Evolutionary conservation across 1,140 invertebrate species (phyloP).

Genomic region (Pseudachorutes palmiensis): DNA sequence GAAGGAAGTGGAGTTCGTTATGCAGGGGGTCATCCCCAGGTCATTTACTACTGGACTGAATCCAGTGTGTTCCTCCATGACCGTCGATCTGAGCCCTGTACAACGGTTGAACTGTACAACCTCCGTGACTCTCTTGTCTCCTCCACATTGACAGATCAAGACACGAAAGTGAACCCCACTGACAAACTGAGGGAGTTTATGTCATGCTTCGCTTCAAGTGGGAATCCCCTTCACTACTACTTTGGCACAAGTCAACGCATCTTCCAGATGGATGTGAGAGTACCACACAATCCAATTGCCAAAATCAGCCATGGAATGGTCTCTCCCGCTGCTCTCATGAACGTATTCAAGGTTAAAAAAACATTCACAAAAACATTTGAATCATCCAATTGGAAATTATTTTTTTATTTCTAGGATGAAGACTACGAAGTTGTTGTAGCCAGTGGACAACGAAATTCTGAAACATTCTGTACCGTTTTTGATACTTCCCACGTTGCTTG

Average conservation of each 20-base stretch:
- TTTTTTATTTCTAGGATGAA: slow-evolving; percentile 11
- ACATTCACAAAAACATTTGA: not conserved
- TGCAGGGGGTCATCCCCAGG: not conserved
- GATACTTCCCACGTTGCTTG: slow-evolving; percentile 30
- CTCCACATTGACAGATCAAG: slow-evolving; percentile 25
- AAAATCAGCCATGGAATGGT: slow-evolving; percentile 31
- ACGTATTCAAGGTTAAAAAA: slow-evolving; percentile 22
- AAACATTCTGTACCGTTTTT: slow-evolving; percentile 18
- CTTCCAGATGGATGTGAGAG: slow-evolving; percentile 32
- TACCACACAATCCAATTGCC: slow-evolving; percentile 28
- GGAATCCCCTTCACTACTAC: slow-evolving; percentile 21
- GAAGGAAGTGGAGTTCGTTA: slow-evolving; percentile 14
- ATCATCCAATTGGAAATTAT: not conserved
- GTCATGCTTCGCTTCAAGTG: not conserved
- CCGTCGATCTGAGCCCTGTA: not conserved
- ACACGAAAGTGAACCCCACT: not conserved
- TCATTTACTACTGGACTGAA: slow-evolving; percentile 17
- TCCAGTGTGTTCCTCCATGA: slow-evolving; percentile 20
- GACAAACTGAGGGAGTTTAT: slow-evolving; percentile 22
- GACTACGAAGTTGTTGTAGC: slow-evolving; percentile 31
- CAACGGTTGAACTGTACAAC: slow-evolving; percentile 15
- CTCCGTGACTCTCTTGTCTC: slow-evolving; percentile 1
- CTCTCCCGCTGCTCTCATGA: slow-evolving; percentile 23
- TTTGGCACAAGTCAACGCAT: slow-evolving; percentile 26
- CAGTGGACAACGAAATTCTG: slow-evolving; percentile 19